Evolutionary conservation across 2,797 vertebrate genomes (phyloP).

Genomic region (Enteromius treurensis): DNA sequence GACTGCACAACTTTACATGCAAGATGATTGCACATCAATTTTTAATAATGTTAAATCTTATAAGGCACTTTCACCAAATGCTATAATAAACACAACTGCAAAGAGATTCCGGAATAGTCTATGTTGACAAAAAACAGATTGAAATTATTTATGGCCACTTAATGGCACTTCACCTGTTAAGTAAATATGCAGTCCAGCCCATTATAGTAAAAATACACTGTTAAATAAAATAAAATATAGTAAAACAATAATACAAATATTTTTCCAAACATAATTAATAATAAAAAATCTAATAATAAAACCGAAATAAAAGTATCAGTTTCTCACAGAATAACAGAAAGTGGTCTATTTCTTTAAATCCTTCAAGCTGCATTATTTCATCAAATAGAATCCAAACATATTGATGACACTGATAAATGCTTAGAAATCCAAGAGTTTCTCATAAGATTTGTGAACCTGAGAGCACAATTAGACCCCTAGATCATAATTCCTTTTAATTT

Average conservation of each 20-base stretch:
- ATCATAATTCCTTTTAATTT: conserved; percentile 70
- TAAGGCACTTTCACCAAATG: neutral
- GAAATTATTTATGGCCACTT: neutral
- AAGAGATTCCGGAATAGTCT: neutral
- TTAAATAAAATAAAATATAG: neutral
- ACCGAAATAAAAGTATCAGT: neutral
- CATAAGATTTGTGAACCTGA: conserved; percentile 22
- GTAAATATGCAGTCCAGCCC: neutral
- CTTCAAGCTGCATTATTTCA: neutral
- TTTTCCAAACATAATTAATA: neutral
- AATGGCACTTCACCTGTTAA: neutral
- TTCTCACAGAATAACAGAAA: neutral
- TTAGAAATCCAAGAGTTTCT: neutral
- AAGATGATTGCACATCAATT: neutral
- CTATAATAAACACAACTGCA: neutral
- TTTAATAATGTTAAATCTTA: neutral
- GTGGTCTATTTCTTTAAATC: neutral
- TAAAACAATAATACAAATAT: neutral
- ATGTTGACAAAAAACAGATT: neutral
- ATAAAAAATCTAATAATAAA: neutral
- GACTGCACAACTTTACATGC: neutral
- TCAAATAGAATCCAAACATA: conserved; percentile 37
- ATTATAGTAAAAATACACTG: neutral
- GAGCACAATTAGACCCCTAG: conserved; percentile 61
- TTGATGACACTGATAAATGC: conserved; percentile 34